phyloP scores from a whole-genome alignment of 2,113 vertebrate species.

The Alligator sinensis region DNA sequence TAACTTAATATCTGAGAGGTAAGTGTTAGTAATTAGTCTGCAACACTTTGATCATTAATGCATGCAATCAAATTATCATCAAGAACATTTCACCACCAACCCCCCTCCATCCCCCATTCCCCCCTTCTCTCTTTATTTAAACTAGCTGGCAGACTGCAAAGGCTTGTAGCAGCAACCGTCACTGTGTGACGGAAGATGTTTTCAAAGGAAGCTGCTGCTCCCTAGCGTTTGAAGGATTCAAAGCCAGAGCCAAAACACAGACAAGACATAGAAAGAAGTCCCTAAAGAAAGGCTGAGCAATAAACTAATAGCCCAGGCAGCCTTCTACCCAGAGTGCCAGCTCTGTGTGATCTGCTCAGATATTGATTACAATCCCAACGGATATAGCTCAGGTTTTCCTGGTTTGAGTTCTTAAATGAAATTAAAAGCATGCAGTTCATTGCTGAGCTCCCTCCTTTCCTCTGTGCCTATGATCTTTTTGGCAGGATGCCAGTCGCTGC shows the following conservation, averaged over 20 bases:
- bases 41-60: conserved; percentile 83
- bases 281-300: conserved; percentile 50
- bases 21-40: conserved; percentile 82
- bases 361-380: conserved; percentile 73
- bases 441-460: conserved; percentile 49
- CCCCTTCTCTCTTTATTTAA: conserved; percentile 66
- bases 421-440: conserved; percentile 76
- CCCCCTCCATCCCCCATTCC: not conserved
- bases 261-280: not conserved
- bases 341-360: conserved; percentile 71
- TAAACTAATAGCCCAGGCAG: conserved; percentile 67
- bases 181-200: conserved; percentile 16
- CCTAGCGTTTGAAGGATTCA: conserved; percentile 70
- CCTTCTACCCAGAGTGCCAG: conserved; percentile 49
- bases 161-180: conserved; percentile 47
- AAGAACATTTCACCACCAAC: conserved; percentile 71
- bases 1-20: conserved; percentile 81
- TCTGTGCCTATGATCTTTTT: conserved; percentile 39
- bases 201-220: conserved; percentile 79
- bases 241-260: conserved; percentile 39
- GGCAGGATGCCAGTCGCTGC: conserved; percentile 42
- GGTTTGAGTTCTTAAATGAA: conserved; percentile 75
- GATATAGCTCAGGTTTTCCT: conserved; percentile 74
- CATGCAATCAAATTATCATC: conserved; percentile 84
- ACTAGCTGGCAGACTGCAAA: conserved; percentile 61